A percentile compares a stretch with the other conserved stretches of the same genome.
These are phyloP conservation scores for Dipodomys stephensi DNA, from an alignment of 2,113 vertebrate genomes.

Conservation along the genomic window DNA sequence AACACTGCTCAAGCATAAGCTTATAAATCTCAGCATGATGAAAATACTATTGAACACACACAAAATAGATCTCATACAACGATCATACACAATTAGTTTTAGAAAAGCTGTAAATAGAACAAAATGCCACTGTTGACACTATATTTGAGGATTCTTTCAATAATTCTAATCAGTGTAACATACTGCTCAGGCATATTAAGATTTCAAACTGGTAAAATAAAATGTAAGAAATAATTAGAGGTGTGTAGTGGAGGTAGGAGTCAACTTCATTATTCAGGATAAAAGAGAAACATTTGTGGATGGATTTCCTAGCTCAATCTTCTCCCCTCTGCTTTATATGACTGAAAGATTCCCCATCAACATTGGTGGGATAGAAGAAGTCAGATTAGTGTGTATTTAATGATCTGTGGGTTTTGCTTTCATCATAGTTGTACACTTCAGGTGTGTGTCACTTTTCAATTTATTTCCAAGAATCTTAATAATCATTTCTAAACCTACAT, in stretches of 20 bases:
- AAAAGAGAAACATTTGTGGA: neutral
- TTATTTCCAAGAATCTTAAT: neutral
- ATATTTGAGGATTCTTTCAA: slow-evolving; percentile 1
- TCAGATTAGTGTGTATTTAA: neutral
- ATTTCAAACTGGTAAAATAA: neutral
- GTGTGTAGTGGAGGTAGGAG: neutral
- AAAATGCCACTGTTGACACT: neutral
- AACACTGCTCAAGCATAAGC: neutral
- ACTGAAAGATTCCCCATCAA: neutral
- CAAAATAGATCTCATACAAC: neutral
- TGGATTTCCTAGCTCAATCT: neutral
- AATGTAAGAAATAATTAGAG: neutral
- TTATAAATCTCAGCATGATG: slow-evolving; percentile 17
- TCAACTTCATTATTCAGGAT: slow-evolving; percentile 35
- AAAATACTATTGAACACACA: neutral
- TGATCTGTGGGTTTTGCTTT: neutral
- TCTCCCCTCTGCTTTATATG: slow-evolving; percentile 48
- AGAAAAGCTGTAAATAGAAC: slow-evolving; percentile 5
- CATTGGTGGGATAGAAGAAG: slow-evolving; percentile 19
- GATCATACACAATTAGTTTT: neutral
- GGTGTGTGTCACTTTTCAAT: neutral
- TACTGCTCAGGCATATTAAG: neutral
- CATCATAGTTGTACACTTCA: neutral
- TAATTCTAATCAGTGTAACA: neutral
- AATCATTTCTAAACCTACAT: neutral